A percentile compares a stretch with the other conserved stretches of the same genome.
Conservation (phyloP, 2,797 vertebrate species). For the Lagocephalus sceleratus region DNA sequence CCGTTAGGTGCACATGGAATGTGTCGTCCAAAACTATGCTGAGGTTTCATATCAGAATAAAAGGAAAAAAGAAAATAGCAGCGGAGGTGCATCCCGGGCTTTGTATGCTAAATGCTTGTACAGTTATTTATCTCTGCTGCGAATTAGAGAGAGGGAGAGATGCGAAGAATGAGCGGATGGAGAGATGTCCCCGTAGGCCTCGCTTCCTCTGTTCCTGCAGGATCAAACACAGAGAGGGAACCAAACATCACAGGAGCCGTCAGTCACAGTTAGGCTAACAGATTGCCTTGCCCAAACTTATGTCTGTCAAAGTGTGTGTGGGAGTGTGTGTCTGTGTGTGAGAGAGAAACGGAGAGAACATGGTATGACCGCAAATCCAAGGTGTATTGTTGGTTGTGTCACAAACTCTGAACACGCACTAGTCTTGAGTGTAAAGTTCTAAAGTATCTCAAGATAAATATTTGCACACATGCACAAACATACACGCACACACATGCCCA, state of each 20-base stretch:
- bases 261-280: constrained; percentile 61
- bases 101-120: constrained; percentile 18
- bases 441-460: too few species aligned
- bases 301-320: constrained; percentile 44
- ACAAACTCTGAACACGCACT: constrained; percentile 1
- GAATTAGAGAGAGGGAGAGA: constrained; percentile 47
- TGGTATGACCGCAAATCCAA: constrained; percentile 4
- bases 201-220: constrained; percentile 57
- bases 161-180: constrained; percentile 44
- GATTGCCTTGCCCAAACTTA: constrained; percentile 53
- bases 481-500: neutral
- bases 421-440: too few species aligned
- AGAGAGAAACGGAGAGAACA: neutral
- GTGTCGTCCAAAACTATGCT: neutral
- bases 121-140: constrained; percentile 40
- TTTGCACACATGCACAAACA: too few species aligned
- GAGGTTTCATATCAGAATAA: neutral
- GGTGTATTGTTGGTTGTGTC: neutral
- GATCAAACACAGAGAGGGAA: constrained; percentile 64
- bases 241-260: constrained; percentile 56
- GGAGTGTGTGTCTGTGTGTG: neutral
- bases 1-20: neutral
- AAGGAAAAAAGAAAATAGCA: neutral
- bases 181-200: constrained; percentile 49
- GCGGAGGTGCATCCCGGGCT: neutral